A percentile compares a stretch with the other conserved stretches of the same genome.
Evolutionary conservation across 2,797 vertebrate species (phyloP).

Genomic region (Myotis vivesi): DNA sequence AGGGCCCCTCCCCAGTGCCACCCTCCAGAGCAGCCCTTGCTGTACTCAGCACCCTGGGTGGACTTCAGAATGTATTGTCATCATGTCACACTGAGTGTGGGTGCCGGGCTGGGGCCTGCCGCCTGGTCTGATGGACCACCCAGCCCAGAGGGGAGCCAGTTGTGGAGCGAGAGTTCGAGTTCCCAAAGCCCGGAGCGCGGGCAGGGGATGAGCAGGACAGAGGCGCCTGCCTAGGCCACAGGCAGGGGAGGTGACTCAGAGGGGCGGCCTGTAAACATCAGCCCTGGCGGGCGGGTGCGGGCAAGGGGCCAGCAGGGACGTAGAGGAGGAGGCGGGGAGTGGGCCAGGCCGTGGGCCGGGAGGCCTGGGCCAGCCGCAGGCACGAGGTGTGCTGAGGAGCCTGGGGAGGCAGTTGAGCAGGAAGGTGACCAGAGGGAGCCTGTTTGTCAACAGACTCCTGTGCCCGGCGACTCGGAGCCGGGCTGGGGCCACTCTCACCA

Average conservation of each 20-base stretch:
- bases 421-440: background rate
- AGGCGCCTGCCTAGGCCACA: background rate
- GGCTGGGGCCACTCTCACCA: background rate
- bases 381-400: background rate
- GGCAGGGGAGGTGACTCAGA: background rate
- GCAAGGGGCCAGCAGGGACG: background rate
- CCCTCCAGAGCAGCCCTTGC: background rate
- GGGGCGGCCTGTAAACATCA: background rate
- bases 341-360: background rate
- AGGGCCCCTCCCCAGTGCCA: background rate
- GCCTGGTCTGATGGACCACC: background rate
- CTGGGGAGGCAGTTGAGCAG: rapidly evolving
- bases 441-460: background rate
- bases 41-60: background rate
- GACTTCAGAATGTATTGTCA: background rate
- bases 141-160: background rate
- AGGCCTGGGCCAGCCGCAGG: too few relatives aligned
- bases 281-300: too few relatives aligned
- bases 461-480: rapidly evolving
- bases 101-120: background rate
- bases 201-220: background rate
- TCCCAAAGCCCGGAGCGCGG: background rate
- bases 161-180: background rate
- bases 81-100: rapidly evolving
- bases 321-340: too few relatives aligned